These are phyloP conservation scores for Pecten maximus DNA, from an alignment of 2,888 invertebrate species.

Conservation along the genomic window DNA sequence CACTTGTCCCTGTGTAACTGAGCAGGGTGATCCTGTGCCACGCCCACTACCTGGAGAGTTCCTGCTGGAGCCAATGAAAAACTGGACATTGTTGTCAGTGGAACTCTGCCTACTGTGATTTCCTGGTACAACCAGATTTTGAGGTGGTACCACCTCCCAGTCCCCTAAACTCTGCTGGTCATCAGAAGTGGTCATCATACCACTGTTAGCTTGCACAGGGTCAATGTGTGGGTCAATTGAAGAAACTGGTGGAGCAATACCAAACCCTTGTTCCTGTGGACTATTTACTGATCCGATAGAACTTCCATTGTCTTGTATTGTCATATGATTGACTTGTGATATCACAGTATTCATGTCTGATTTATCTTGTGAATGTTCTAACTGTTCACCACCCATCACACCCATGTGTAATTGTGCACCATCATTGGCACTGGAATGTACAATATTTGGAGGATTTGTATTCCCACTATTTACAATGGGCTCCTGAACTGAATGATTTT, in stretches of 20 bases:
- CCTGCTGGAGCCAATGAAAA: constrained; percentile 66
- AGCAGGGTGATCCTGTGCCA: constrained; percentile 37
- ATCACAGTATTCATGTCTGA: background rate
- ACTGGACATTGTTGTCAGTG: constrained; percentile 67
- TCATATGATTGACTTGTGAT: constrained; percentile 13
- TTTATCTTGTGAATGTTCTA: background rate
- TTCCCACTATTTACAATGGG: background rate
- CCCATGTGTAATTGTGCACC: background rate
- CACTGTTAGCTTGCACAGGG: background rate
- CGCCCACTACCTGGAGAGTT: constrained; percentile 59
- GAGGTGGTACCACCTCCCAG: constrained; percentile 72
- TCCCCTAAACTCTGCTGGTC: constrained; percentile 65
- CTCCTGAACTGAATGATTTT: background rate
- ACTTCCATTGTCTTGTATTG: background rate
- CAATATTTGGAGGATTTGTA: background rate
- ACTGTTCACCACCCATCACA: background rate
- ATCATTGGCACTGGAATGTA: constrained; percentile 13
- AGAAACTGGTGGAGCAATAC: background rate
- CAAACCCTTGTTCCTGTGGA: background rate
- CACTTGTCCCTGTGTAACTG: background rate
- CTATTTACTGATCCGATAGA: background rate
- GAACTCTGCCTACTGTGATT: constrained; percentile 64
- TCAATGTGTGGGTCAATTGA: background rate
- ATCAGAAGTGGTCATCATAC: constrained; percentile 37
- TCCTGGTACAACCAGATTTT: constrained; percentile 41